Evolutionary conservation across 2,113 vertebrate species (phyloP).

Genomic region (Dipodomys merriami): DNA sequence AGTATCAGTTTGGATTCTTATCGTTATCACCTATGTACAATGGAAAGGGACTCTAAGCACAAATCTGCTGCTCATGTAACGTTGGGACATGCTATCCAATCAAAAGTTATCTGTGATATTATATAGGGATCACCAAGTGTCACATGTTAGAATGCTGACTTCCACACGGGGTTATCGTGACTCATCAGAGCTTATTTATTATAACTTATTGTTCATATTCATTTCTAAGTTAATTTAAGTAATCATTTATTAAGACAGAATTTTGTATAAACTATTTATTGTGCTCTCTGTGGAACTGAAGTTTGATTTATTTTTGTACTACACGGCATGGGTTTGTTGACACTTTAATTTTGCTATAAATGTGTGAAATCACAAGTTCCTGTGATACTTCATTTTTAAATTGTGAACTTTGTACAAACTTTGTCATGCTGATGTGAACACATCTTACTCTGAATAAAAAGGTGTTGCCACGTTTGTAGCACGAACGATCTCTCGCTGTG

Average conservation of each 20-base stretch:
- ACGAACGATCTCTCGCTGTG: conserved; percentile 82
- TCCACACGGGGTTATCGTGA: conserved; percentile 98
- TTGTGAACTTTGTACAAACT: conserved; percentile 99
- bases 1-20: conserved; percentile 97
- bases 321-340: conserved; percentile 99
- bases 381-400: conserved; percentile 99
- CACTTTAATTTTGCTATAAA: conserved; percentile 99
- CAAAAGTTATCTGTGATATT: conserved; percentile 97
- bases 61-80: conserved; percentile 98
- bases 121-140: conserved; percentile 95
- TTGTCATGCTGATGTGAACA: conserved; percentile 99
- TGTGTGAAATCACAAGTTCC: conserved; percentile 99
- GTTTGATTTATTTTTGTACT: conserved; percentile 99
- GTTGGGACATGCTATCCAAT: conserved; percentile 96
- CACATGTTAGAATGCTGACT: conserved; percentile 98
- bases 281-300: conserved; percentile 99
- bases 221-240: conserved; percentile 98
- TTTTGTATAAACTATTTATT: conserved; percentile 99
- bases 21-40: conserved; percentile 95
- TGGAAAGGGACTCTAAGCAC: conserved; percentile 99
- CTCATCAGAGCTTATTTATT: conserved; percentile 99
- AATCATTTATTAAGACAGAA: conserved; percentile 99
- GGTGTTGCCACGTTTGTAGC: conserved; percentile 96
- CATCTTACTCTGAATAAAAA: conserved; percentile 99
- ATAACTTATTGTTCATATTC: conserved; percentile 95